Evolutionary conservation across 2,888 invertebrate species (phyloP), one percentile per base, ranked within the genome.

Genomic region (Drosophila tripunctata): DNA sequence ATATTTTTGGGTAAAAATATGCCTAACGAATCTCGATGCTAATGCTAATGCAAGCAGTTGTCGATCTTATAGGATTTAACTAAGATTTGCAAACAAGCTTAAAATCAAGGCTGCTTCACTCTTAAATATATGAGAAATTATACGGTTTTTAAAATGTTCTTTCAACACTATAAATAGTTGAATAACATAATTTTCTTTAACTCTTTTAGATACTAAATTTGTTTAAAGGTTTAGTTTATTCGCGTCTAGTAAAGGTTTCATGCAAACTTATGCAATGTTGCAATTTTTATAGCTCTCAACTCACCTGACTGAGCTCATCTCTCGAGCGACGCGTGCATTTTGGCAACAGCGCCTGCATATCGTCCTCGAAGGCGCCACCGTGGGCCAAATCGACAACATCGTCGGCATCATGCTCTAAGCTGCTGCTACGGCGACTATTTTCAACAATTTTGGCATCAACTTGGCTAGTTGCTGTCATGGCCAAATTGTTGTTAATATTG

Each of bases 241-340:
- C n/a, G n/a, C n/a, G n/a, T n/a, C n/a, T n/a, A n/a, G n/a, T n/a
- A n/a, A n/a, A n/a, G n/a, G n/a, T n/a, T n/a, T n/a, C n/a, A n/a
- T n/a, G n/a, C n/a, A n/a, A n/a, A n/a, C n/a, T n/a, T n/a, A n/a
- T n/a, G n/a, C n/a, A n/a, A n/a, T n/a, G n/a, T n/a, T 24, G 24
- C 7, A 22, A 22, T 1, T 1, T 10, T 27, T 2, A 8, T 8
- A 27, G 10, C 7, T 27, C 7, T 27, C 3, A 21, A 75, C 90
- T 88, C 75, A 91, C 91, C 90, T 91, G 91, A 89, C 91, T 91
- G 77, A 91, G 90, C 88, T 91, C 91, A 89, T 91, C 91, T 78
- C 90, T 83, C 24, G 90, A 91, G 72, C 89, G 87, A 55, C 89
- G 90, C 43, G 88, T 84, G 74, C 89, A 90, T 75, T 90, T 90